Conservation (phyloP, 2,888 invertebrate genomes). For the Acanthacorydalis orientalis region DNA sequence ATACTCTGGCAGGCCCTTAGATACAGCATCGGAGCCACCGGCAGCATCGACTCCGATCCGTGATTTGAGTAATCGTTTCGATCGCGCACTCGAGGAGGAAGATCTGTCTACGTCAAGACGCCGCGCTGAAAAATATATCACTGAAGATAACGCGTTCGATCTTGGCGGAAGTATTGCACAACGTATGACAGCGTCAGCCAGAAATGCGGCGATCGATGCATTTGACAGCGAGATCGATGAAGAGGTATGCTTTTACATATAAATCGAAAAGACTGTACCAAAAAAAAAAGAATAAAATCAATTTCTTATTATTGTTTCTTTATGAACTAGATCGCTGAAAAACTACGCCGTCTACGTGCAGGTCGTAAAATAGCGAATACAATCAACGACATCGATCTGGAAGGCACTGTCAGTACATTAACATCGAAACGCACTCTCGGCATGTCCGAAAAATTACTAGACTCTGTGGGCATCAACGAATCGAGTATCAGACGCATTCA, state of each 20-base stretch:
- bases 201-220: neutral
- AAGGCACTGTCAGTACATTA: slow-evolving; percentile 36
- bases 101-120: slow-evolving; percentile 30
- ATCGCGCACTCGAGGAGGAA: slow-evolving; percentile 32
- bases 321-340: slow-evolving; percentile 39
- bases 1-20: slow-evolving; percentile 33
- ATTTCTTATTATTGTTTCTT: slow-evolving; percentile 8
- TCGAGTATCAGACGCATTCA: neutral
- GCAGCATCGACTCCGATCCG: slow-evolving; percentile 12
- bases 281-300: neutral
- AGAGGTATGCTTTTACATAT: slow-evolving; percentile 25
- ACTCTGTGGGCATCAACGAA: slow-evolving; percentile 43
- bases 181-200: slow-evolving; percentile 15
- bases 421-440: slow-evolving; percentile 37
- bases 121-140: slow-evolving; percentile 28
- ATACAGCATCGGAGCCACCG: slow-evolving; percentile 17
- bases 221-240: slow-evolving; percentile 27
- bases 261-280: neutral
- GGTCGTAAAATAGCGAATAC: slow-evolving; percentile 35
- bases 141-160: slow-evolving; percentile 44
- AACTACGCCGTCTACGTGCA: slow-evolving; percentile 40
- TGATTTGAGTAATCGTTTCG: slow-evolving; percentile 25
- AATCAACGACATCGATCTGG: slow-evolving; percentile 45
- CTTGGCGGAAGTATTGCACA: too few species aligned
- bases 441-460: slow-evolving; percentile 45